Conservation (phyloP, 2,113 vertebrate genomes). For the human (Homo sapiens) region DNA sequence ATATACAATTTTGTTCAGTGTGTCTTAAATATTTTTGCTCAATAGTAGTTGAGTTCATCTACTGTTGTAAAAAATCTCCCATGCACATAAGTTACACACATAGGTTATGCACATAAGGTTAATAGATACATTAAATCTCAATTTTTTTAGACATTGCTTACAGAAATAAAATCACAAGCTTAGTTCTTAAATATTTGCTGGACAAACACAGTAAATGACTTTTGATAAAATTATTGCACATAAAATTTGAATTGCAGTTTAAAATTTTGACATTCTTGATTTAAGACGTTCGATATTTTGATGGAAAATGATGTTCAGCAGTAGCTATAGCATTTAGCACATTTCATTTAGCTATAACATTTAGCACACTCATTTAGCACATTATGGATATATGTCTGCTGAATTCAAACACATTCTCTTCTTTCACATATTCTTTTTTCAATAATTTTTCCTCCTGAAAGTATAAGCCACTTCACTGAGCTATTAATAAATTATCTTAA, state of each 20-base stretch:
- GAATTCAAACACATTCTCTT: background rate
- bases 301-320: background rate
- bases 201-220: background rate
- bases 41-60: background rate
- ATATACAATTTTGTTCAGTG: background rate
- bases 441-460: background rate
- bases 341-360: background rate
- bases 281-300: background rate
- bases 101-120: too few species aligned
- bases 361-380: background rate
- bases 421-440: background rate
- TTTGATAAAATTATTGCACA: background rate
- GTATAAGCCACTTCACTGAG: background rate
- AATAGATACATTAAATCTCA: background rate
- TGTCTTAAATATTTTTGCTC: constrained; percentile 50
- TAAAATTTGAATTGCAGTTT: background rate
- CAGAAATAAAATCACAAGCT: background rate
- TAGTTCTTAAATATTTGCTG: background rate
- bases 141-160: background rate
- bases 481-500: background rate
- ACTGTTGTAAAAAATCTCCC: background rate
- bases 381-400: background rate
- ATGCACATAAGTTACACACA: background rate
- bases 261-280: background rate
- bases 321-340: background rate